Conservation (phyloP, 64 coral and sea anemone genomes). For the Porites australiensis region DNA sequence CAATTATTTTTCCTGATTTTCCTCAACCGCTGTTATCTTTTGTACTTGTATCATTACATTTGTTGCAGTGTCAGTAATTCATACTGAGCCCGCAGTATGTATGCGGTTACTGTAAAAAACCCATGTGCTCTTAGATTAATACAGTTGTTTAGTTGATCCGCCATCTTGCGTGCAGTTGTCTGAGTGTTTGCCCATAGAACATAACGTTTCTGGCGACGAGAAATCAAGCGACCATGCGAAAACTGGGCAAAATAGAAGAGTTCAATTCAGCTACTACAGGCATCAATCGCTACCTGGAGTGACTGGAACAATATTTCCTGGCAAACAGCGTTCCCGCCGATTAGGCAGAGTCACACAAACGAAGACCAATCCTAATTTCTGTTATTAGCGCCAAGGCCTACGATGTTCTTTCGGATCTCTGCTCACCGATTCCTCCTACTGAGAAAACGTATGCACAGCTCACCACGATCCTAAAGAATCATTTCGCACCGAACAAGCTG, state of each 20-base stretch:
- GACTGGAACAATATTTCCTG: conserved; percentile 56
- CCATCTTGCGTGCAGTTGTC: too few species aligned
- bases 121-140: too few species aligned
- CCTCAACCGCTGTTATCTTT: too few species aligned
- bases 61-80: too few species aligned
- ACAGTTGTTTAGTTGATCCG: too few species aligned
- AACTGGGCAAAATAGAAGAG: conserved; percentile 54
- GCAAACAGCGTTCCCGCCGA: conserved; percentile 46
- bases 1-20: too few species aligned
- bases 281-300: conserved; percentile 62
- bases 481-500: conserved; percentile 49
- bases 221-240: neutral
- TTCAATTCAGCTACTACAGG: conserved; percentile 58
- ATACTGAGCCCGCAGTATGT: too few species aligned
- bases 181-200: too few species aligned
- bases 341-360: conserved; percentile 7
- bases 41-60: too few species aligned
- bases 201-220: conserved; percentile 1
- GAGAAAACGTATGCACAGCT: conserved; percentile 37
- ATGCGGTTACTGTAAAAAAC: too few species aligned
- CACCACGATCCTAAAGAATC: conserved; percentile 24
- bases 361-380: conserved; percentile 7
- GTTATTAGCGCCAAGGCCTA: neutral
- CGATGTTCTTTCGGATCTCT: conserved; percentile 39
- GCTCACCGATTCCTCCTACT: conserved; percentile 40